Evolutionary conservation across 2,113 vertebrate species (phyloP), one percentile per base, ranked within the genome.

Genomic region (Fregata magnificens): DNA sequence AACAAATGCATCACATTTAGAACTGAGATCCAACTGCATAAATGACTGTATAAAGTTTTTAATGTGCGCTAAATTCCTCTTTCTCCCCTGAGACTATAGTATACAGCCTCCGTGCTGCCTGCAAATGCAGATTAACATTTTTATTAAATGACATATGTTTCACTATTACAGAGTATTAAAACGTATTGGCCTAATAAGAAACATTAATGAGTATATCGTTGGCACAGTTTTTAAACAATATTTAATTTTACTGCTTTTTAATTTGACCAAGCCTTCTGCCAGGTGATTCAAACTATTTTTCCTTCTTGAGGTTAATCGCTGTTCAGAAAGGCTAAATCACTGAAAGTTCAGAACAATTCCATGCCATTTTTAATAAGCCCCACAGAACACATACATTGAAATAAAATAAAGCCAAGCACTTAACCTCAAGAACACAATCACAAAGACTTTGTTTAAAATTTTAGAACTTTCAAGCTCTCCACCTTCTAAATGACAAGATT

Each of bases 71-170:
- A 94, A 95, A 96, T 96, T 97, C 94, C 93, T 94, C 67, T 44
- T 85, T 90, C 62, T 90, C 94, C 87, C 94, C 31, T 0, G 89
- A 86, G 93, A 94, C 67, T 63, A 24, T 2, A 66, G n/a, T 95
- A 80, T 87, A 91, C 26, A 53, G 87, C 63, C 95, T 91, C 94
- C 93, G 89, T 90, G 93, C n/a, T 93, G 94, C 94, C 86, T 91
- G 91, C 93, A 97, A 95, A 95, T 47, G 58, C 74, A 95, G 94
- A 95, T 96, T 93, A 97, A 85, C 93, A 73, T 95, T 96, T 95
- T 94, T 96, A 97, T 95, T 91, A 97, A 95, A 96, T 96, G 91
- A 95, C 89, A 95, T n/a, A 76, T 70, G 63, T 88, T 96, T 93
- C 67, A 69, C 78, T 93, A 96, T 88, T 82, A 90, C 1, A 11